phyloP scores from a whole-genome alignment of 1,140 invertebrate species.

The Belonocnema kinseyi region DNA sequence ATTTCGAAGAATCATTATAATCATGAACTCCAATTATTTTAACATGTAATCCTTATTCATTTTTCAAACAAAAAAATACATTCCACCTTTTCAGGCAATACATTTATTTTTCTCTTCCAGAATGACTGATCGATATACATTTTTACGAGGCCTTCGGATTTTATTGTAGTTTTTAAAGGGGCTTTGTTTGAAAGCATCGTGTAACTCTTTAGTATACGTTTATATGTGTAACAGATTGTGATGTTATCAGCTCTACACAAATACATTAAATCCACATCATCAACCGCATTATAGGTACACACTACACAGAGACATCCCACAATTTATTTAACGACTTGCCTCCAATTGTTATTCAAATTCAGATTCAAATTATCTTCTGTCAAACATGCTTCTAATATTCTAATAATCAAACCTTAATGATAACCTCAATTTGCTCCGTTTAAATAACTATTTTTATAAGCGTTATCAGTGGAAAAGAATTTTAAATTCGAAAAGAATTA shows the following conservation, averaged over 20 bases:
- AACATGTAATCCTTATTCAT: too few relatives aligned
- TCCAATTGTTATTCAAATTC: background rate
- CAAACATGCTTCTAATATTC: conserved; percentile 4
- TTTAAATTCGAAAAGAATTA: too few relatives aligned
- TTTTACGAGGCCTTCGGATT: background rate
- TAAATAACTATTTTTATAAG: too few relatives aligned
- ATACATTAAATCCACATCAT: conserved; percentile 10
- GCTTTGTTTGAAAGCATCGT: conserved; percentile 4
- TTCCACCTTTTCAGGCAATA: background rate
- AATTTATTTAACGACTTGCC: conserved; percentile 16
- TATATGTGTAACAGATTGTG: conserved; percentile 15
- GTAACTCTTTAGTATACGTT: background rate
- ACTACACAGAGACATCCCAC: background rate
- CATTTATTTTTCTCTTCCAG: background rate
- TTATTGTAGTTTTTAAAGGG: conserved; percentile 7
- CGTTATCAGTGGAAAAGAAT: too few relatives aligned
- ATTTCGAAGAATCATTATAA: too few relatives aligned
- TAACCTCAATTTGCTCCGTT: conserved; percentile 17
- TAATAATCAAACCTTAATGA: conserved; percentile 14
- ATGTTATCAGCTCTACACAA: conserved; percentile 18
- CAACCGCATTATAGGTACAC: too few relatives aligned
- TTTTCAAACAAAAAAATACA: too few relatives aligned
- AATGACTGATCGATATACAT: background rate
- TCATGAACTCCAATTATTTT: too few relatives aligned
- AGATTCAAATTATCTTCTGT: conserved; percentile 29